Conservation (phyloP, 2,797 vertebrate genomes). For the Serranus cabrilla region DNA sequence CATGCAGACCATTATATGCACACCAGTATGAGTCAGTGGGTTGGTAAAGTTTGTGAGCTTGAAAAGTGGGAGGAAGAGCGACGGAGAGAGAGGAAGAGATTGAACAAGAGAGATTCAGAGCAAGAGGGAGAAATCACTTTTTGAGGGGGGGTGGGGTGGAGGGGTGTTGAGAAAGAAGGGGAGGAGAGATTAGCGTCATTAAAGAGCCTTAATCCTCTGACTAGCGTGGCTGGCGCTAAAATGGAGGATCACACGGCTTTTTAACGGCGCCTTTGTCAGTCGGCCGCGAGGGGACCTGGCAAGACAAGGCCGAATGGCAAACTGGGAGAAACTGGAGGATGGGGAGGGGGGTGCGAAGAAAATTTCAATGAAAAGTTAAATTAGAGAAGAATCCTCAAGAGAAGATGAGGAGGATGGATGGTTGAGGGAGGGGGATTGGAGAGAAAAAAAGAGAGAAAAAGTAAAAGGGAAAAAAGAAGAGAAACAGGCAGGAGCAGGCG, state of each 20-base stretch:
- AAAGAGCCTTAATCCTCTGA: conserved; percentile 95
- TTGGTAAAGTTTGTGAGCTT: conserved; percentile 84
- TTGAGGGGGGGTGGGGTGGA: conserved; percentile 54
- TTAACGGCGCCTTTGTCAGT: conserved; percentile 90
- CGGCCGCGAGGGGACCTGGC: conserved; percentile 87
- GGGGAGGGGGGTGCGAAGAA: conserved; percentile 65
- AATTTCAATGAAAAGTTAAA: conserved; percentile 93
- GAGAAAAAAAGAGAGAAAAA: conserved; percentile 49
- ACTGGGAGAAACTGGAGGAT: conserved; percentile 80
- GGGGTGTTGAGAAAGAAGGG: conserved; percentile 67
- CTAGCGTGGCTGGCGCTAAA: conserved; percentile 93
- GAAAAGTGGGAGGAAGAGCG: conserved; percentile 42
- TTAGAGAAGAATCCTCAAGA: conserved; percentile 86
- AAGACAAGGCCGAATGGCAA: conserved; percentile 86
- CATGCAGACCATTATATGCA: conserved; percentile 72
- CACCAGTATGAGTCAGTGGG: conserved; percentile 71
- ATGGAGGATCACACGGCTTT: conserved; percentile 92
- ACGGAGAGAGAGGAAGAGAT: conserved; percentile 14
- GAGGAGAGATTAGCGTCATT: conserved; percentile 94
- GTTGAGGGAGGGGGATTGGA: conserved; percentile 40
- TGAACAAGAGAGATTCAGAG: conserved; percentile 87
- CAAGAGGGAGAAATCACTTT: conserved; percentile 89
- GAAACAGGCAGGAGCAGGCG: conserved; percentile 64
- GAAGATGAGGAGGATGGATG: conserved; percentile 65
- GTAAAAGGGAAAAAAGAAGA: conserved; percentile 40